Conservation (phyloP, 37 sponge, comb jelly and placozoan genomes). For the Crambe crambe region DNA sequence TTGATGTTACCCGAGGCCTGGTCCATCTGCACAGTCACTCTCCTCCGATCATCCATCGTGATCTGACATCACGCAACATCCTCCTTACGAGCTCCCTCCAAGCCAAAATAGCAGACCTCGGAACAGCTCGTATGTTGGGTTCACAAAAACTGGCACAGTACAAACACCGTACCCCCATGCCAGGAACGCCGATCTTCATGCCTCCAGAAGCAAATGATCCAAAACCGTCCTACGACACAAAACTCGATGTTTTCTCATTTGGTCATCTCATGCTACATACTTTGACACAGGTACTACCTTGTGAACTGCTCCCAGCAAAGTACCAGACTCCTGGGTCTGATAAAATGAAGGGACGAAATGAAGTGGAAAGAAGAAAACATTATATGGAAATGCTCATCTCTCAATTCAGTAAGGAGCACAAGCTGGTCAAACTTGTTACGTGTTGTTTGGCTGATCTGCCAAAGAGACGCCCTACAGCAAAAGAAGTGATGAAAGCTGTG, state of each 20-base stretch:
- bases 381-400: background rate
- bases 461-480: background rate
- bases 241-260: slow-evolving; percentile 28
- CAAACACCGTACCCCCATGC: background rate
- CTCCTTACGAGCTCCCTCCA: slow-evolving; percentile 7
- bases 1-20: slow-evolving; percentile 32
- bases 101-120: slow-evolving; percentile 51
- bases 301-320: too few relatives aligned
- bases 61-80: slow-evolving; percentile 32
- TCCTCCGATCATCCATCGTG: slow-evolving; percentile 45
- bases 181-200: slow-evolving; percentile 22
- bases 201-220: slow-evolving; percentile 18
- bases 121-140: background rate
- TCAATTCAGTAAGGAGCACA: background rate
- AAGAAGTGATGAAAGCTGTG: background rate
- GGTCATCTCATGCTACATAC: slow-evolving; percentile 16
- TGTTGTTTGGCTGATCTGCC: background rate
- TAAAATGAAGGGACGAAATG: background rate
- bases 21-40: slow-evolving; percentile 14
- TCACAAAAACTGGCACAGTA: background rate
- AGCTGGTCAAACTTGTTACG: background rate
- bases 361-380: background rate
- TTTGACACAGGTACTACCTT: slow-evolving; percentile 5
- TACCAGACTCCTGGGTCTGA: background rate
- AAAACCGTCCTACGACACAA: background rate